Percentiles rank a stretch among this genome's conserved stretches.
Evolutionary conservation across 2,797 vertebrate genomes (phyloP).

Genomic region (Pangasius sanitwongsei): DNA sequence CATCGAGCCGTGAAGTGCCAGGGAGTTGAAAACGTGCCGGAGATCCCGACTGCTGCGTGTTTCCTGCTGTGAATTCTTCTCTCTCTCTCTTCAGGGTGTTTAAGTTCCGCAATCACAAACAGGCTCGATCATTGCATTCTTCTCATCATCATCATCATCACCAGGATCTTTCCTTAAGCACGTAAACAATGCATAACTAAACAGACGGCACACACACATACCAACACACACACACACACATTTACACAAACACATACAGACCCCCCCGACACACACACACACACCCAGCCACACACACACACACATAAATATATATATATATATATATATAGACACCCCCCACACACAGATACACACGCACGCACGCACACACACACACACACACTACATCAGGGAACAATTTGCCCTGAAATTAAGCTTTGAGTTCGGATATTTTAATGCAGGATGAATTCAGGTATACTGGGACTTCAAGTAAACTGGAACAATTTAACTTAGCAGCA

Average conservation of each 20-base stretch:
- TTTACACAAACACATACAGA: no score
- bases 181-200: background rate
- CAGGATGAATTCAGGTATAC: background rate
- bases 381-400: background rate
- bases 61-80: background rate
- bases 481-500: background rate
- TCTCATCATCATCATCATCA: slow-evolving; percentile 13
- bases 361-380: background rate
- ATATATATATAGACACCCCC: no score
- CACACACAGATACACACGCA: background rate
- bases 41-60: background rate
- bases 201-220: background rate
- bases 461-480: no score
- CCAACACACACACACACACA: no score
- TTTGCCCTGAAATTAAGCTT: background rate
- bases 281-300: background rate
- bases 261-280: background rate
- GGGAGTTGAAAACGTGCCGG: background rate
- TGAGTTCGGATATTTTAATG: background rate
- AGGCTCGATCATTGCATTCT: background rate
- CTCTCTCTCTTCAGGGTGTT: background rate
- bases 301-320: no score
- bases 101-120: slow-evolving; percentile 6
- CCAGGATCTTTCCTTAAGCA: slow-evolving; percentile 11
- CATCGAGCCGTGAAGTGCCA: background rate